A percentile compares a stretch with the other conserved stretches of the same genome.
These are phyloP conservation scores for Rousettus madagascariensis DNA, from an alignment of 2,797 vertebrate genomes.

Conservation along the genomic window DNA sequence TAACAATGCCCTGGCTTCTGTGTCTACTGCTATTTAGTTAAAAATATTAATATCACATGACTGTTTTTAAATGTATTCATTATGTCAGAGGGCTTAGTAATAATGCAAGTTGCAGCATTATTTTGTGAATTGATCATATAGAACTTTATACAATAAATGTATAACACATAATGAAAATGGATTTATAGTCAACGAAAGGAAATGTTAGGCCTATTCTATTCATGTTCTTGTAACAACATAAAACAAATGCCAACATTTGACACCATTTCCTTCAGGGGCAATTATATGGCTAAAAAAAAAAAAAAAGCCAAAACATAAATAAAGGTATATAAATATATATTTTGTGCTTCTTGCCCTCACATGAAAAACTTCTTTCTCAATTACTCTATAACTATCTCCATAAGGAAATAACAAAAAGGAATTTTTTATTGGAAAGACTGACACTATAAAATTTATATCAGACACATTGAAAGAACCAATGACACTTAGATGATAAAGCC, in stretches of 20 bases:
- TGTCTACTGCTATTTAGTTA: neutral
- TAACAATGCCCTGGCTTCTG: neutral
- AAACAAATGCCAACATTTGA: neutral
- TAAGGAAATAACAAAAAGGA: neutral
- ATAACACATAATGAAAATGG: slow-evolving; percentile 12
- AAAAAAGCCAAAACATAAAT: neutral
- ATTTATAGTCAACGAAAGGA: neutral
- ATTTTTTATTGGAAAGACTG: neutral
- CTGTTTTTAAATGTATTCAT: slow-evolving; percentile 53
- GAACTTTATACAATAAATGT: slow-evolving; percentile 46
- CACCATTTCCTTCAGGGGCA: neutral
- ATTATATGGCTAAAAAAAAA: neutral
- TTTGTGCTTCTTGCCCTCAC: slow-evolving; percentile 9
- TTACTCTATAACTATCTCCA: neutral
- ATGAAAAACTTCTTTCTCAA: neutral
- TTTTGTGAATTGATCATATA: slow-evolving; percentile 36
- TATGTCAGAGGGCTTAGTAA: slow-evolving; percentile 20
- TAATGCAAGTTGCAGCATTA: slow-evolving; percentile 17
- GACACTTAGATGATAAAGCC: neutral
- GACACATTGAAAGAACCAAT: neutral
- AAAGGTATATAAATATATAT: neutral
- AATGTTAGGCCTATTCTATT: neutral
- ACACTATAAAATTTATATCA: neutral
- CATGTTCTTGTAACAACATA: neutral
- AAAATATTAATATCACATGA: slow-evolving; percentile 42